These are phyloP conservation scores for Alcedo quadribrachys DNA, from an alignment of 2,797 vertebrate genomes.

Conservation along the genomic window DNA sequence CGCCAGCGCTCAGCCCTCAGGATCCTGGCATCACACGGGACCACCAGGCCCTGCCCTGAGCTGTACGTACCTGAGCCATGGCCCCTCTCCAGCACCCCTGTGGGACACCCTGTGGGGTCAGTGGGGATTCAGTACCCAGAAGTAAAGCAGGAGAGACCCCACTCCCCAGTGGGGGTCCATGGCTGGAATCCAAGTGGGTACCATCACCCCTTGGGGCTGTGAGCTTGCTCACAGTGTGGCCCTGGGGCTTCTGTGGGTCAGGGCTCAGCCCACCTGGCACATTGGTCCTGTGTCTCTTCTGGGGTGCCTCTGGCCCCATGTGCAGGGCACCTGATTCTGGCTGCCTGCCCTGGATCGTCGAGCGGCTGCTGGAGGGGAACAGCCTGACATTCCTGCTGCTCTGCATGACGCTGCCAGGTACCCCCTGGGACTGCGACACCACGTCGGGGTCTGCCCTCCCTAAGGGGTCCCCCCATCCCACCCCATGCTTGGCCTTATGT, in stretches of 20 bases:
- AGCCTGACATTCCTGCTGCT: slow-evolving; percentile 80
- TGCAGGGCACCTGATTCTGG: slow-evolving; percentile 28
- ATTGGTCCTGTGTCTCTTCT: neutral
- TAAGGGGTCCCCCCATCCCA: neutral
- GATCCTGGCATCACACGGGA: slow-evolving; percentile 53
- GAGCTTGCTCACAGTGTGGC: neutral
- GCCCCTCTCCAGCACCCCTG: fast-evolving
- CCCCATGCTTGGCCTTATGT: fast-evolving
- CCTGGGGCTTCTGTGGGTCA: fast-evolving
- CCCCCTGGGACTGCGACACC: neutral
- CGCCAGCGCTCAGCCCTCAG: slow-evolving; percentile 33
- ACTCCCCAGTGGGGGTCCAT: fast-evolving
- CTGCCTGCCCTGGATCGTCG: slow-evolving; percentile 77
- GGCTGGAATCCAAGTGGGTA: neutral
- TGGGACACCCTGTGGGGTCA: fast-evolving
- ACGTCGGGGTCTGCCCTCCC: fast-evolving
- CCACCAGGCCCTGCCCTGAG: neutral
- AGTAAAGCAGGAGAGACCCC: neutral
- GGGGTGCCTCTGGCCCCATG: slow-evolving; percentile 5
- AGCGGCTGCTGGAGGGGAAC: slow-evolving; percentile 80
- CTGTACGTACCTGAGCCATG: neutral
- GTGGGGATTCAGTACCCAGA: fast-evolving
- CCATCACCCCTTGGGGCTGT: fast-evolving
- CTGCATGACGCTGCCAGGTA: slow-evolving; percentile 82
- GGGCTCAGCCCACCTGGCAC: neutral